phyloP scores from a whole-genome alignment of 2,113 vertebrate genomes.

The Elachura formosa region DNA sequence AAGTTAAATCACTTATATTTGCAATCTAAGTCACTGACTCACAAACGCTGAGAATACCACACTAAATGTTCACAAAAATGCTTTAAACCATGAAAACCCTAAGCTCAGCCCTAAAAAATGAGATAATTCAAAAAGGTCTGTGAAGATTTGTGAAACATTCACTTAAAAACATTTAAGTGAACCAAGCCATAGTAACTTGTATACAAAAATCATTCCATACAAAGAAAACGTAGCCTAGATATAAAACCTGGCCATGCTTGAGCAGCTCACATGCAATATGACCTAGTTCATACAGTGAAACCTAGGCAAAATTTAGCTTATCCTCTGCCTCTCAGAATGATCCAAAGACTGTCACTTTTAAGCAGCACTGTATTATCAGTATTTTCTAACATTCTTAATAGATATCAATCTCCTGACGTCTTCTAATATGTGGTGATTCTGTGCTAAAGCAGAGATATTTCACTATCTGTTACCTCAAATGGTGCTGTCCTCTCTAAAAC shows the following conservation, averaged over 20 bases:
- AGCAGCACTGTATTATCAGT: neutral
- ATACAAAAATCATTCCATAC: neutral
- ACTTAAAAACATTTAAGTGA: neutral
- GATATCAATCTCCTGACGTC: neutral
- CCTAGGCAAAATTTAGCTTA: neutral
- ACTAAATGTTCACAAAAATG: neutral
- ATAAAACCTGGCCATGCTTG: neutral
- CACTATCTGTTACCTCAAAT: neutral
- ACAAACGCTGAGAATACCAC: neutral
- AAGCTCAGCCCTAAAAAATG: neutral
- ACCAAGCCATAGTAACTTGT: neutral
- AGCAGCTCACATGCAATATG: neutral
- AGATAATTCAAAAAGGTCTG: neutral
- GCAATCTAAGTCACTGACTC: neutral
- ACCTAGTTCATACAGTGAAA: neutral
- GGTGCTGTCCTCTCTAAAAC: neutral
- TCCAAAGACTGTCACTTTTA: neutral
- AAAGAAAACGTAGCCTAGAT: neutral
- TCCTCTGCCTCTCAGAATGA: neutral
- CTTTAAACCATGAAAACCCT: neutral
- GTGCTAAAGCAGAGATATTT: neutral
- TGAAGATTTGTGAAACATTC: neutral
- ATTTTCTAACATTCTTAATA: neutral
- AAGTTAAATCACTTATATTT: constrained; percentile 2
- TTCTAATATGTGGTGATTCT: neutral